Evolutionary conservation across 2,797 vertebrate species (phyloP), one percentile per base, ranked within the genome.

Genomic region (Smutsia gigantea): DNA sequence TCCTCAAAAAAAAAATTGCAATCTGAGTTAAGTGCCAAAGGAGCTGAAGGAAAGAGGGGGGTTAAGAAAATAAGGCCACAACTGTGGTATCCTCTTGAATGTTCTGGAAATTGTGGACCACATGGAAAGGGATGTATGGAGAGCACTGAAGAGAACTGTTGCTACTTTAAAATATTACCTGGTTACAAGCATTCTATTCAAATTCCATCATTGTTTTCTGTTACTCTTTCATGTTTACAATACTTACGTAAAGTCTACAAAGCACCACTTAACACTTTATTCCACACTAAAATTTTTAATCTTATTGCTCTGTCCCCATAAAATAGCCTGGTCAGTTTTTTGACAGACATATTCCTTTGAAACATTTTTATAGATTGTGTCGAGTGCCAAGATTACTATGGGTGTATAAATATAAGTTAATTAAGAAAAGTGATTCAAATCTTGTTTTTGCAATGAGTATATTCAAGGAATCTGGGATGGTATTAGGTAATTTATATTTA

Each of bases 401-500:
- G 25, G 51, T 85, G 1, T 81, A 27, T 51, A 82, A 88, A 81
- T 59, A 85, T 55, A 63, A 90, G 53, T 63, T 75, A 92, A 79
- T 63, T 75, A 92, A 79, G 63, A 87, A 96, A 78, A 84, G 53
- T 78, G 68, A 93, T 83, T 78, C 34, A 83, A 59, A 75, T 81
- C 51, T 90, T 86, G 53, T 75, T 78, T 93, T 90, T 37, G 12
- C 69, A 55, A 42, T 42, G 31, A 46, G 61, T 25, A 2, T 63
- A 77, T 81, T 88, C 57, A 23, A 72, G 78, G 11, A 61, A 18
- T 59, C 63, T 72, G 64, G 25, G 31, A 34, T 88, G 78, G 68
- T 63, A 79, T 7, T 5, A 84, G 39, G 31, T 84, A 75, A 75
- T 79, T 89, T 95, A n/a, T 46, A 42, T 89, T 86, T 85, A 92